Evolutionary conservation across 2,113 vertebrate genomes (phyloP).

Genomic region (Archilochus colubris): DNA sequence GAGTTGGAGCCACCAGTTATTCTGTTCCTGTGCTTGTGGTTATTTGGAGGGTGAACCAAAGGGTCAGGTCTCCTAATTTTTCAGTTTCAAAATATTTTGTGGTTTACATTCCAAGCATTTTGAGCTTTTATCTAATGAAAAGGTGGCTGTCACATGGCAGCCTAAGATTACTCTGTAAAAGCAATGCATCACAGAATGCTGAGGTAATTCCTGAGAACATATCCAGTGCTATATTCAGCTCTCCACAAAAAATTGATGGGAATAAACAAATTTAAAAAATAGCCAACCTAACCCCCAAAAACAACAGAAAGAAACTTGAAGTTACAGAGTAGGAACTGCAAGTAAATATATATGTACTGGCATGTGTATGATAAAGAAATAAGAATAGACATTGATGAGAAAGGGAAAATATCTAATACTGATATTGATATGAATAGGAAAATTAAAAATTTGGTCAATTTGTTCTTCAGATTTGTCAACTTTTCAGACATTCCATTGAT

Average conservation of each 20-base stretch:
- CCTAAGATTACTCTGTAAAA: neutral
- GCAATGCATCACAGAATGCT: neutral
- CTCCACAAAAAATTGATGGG: neutral
- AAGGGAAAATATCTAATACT: neutral
- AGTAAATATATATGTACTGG: accelerated
- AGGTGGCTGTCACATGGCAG: accelerated
- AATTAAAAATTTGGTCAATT: neutral
- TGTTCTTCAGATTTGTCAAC: neutral
- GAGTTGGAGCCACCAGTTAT: neutral
- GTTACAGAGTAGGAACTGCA: neutral
- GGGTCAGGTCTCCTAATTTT: neutral
- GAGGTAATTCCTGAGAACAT: neutral
- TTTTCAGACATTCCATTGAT: neutral
- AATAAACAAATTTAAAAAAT: neutral
- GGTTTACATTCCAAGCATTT: neutral
- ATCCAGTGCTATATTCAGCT: neutral
- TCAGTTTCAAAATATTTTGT: neutral
- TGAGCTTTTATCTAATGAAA: neutral
- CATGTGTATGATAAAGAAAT: neutral
- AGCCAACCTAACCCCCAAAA: neutral
- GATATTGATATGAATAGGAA: neutral
- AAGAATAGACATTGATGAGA: accelerated
- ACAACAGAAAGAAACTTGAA: neutral
- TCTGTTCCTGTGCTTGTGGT: neutral
- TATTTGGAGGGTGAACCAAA: neutral